Evolutionary conservation across 2,888 invertebrate genomes (phyloP).

Genomic region (Notocelia uddmanniana): DNA sequence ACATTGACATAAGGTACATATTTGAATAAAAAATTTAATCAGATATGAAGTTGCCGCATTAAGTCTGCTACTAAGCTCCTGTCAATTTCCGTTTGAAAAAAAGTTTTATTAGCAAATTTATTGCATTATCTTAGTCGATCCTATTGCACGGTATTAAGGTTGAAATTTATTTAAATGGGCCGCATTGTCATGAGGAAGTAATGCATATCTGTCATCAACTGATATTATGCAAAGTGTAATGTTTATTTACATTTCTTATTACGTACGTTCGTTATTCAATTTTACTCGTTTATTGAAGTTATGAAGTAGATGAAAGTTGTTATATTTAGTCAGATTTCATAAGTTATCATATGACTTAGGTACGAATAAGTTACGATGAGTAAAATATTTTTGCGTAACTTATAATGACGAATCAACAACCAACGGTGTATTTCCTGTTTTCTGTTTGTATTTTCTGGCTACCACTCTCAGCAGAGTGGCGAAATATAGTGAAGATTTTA

Average conservation of each 20-base stretch:
- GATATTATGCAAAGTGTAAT: conserved; percentile 28
- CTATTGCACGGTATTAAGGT: not conserved
- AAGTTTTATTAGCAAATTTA: conserved; percentile 26
- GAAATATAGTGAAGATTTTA: no score
- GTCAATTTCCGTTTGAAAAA: conserved; percentile 22
- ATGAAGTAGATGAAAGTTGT: conserved; percentile 20
- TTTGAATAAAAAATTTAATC: not conserved
- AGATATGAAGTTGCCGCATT: not conserved
- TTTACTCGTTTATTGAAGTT: conserved; percentile 16
- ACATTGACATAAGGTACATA: not conserved
- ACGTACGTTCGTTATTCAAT: conserved; percentile 9
- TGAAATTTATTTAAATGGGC: not conserved
- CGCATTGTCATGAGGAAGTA: conserved; percentile 3
- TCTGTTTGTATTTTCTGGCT: no score
- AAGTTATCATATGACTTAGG: no score
- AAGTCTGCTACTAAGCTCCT: not conserved
- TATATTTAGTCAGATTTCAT: conserved; percentile 4
- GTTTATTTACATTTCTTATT: conserved; percentile 32
- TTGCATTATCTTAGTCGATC: not conserved
- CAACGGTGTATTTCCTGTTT: not conserved
- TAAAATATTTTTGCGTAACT: not conserved
- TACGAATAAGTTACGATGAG: not conserved
- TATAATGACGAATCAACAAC: not conserved
- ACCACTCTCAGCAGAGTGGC: no score
- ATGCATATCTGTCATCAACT: conserved; percentile 34